Evolutionary conservation across 2,888 invertebrate genomes (phyloP).

Genomic region (Euplagia quadripunctaria): DNA sequence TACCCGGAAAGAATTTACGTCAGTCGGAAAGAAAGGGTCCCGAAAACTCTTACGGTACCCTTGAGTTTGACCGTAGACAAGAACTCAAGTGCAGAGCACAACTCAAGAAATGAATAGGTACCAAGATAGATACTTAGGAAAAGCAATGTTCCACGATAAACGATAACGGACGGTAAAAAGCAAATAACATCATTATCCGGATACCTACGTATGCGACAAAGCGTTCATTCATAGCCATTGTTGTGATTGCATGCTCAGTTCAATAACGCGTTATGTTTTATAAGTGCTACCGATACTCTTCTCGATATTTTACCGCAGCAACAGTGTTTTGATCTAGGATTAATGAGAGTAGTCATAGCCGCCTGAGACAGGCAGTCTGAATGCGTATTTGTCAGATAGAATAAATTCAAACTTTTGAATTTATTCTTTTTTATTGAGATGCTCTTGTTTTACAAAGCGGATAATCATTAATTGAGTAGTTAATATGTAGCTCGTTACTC

Average conservation of each 20-base stretch:
- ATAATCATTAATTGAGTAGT: neutral
- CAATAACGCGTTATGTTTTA: slow-evolving; percentile 75
- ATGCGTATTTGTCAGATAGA: too few relatives aligned
- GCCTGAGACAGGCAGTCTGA: neutral
- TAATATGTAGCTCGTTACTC: neutral
- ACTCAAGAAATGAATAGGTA: neutral
- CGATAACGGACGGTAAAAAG: slow-evolving; percentile 78
- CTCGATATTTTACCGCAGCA: slow-evolving; percentile 29
- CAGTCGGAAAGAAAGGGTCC: neutral
- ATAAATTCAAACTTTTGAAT: neutral
- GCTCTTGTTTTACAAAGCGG: neutral
- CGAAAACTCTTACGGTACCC: neutral
- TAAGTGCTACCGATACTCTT: slow-evolving; percentile 45
- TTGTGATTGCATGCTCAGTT: slow-evolving; percentile 75
- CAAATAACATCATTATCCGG: slow-evolving; percentile 82
- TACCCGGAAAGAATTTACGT: neutral
- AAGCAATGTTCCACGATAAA: slow-evolving; percentile 65
- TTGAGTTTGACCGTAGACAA: too few relatives aligned
- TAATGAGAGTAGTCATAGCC: neutral
- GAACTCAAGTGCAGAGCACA: too few relatives aligned
- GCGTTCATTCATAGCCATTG: slow-evolving; percentile 80
- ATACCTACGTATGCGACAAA: slow-evolving; percentile 64
- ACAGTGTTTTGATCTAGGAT: neutral
- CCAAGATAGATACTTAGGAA: neutral
- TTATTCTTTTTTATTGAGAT: neutral